Conservation (phyloP, 1,140 invertebrate species). For the Chymomyza costata region DNA sequence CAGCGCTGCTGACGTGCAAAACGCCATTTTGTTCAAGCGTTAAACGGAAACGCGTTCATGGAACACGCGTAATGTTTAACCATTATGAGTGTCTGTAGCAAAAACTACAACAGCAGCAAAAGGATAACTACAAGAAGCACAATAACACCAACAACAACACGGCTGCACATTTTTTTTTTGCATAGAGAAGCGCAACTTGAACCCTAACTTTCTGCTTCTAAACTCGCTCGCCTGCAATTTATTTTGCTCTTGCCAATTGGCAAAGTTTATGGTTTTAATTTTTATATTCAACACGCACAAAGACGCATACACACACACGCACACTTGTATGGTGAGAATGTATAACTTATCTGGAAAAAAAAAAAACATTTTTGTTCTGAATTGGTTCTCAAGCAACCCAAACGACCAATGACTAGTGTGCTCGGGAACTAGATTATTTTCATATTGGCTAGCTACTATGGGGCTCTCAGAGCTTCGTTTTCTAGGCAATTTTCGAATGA, state of each 20-base stretch:
- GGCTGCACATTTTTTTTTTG: neutral
- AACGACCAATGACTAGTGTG: too few relatives aligned
- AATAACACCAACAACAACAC: neutral
- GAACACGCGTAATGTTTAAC: conserved; percentile 33
- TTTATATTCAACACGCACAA: conserved; percentile 33
- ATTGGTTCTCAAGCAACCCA: too few relatives aligned
- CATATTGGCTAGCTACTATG: too few relatives aligned
- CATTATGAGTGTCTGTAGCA: conserved; percentile 33
- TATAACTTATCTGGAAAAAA: too few relatives aligned
- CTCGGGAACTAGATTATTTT: too few relatives aligned
- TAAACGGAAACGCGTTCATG: conserved; percentile 42
- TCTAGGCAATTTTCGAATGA: too few relatives aligned
- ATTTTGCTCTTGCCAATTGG: conserved; percentile 44
- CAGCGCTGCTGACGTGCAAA: neutral
- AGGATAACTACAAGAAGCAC: neutral
- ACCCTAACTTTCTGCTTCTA: neutral
- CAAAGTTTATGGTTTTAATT: conserved; percentile 54
- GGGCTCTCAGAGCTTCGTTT: too few relatives aligned
- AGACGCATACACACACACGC: conserved; percentile 1
- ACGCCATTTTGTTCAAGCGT: conserved; percentile 22
- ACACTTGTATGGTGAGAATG: too few relatives aligned
- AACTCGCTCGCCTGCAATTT: conserved; percentile 26
- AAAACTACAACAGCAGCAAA: conserved; percentile 6
- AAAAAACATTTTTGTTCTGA: too few relatives aligned
- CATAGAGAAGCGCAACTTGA: neutral